These are phyloP conservation scores for Takifugu rubripes DNA, from an alignment of 2,797 vertebrate species.

Conservation along the genomic window DNA sequence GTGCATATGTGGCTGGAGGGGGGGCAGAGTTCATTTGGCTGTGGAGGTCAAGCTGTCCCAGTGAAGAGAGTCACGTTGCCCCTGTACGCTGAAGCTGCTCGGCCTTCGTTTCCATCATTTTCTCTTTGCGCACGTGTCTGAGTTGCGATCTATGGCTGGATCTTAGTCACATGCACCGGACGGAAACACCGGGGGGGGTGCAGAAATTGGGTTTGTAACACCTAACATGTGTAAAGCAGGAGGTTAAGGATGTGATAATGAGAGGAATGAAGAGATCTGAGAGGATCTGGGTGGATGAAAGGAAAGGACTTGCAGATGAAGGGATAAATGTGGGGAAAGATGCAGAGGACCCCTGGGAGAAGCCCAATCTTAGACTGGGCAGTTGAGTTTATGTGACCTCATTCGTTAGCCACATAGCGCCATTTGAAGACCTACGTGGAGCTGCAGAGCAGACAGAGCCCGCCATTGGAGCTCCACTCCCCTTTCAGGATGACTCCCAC, in stretches of 20 bases:
- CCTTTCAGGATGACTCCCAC: conserved; percentile 21
- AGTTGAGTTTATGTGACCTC: conserved; percentile 54
- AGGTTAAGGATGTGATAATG: conserved; percentile 15
- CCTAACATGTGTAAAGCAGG: too few relatives aligned
- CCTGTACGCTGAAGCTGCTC: not conserved
- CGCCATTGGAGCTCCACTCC: conserved; percentile 26
- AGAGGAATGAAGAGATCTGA: conserved; percentile 14
- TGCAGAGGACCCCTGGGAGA: conserved; percentile 28
- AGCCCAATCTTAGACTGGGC: conserved; percentile 21
- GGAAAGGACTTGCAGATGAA: conserved; percentile 28
- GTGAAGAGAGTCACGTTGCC: conserved; percentile 19
- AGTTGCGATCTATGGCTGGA: conserved; percentile 24
- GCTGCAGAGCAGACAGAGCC: conserved; percentile 23
- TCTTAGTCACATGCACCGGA: conserved; percentile 36
- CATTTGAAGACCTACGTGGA: conserved; percentile 40
- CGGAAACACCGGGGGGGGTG: conserved; percentile 7
- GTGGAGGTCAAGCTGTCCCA: conserved; percentile 30
- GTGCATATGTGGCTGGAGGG: not conserved
- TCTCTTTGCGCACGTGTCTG: conserved; percentile 26
- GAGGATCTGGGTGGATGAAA: conserved; percentile 34
- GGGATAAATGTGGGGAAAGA: conserved; percentile 8
- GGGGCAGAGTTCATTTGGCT: not conserved
- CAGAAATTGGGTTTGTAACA: too few relatives aligned
- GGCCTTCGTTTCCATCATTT: not conserved
- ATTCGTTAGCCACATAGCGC: conserved; percentile 35